These are phyloP conservation scores for Hyla sarda DNA, from an alignment of 2,113 vertebrate species.

Conservation along the genomic window DNA sequence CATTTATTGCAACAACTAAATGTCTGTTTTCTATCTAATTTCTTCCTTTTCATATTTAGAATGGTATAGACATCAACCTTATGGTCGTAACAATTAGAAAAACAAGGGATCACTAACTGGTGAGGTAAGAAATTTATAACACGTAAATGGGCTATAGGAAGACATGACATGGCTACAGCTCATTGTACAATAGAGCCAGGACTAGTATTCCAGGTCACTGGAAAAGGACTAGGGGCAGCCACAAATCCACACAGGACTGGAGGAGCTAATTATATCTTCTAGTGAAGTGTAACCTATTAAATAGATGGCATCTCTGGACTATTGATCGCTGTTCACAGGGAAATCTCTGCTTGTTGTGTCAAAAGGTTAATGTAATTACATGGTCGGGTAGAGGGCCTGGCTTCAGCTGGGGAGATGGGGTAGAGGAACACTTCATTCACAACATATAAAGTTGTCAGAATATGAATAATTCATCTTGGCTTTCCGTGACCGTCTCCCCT, in stretches of 20 bases:
- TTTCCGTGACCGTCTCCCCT: slow-evolving; percentile 77
- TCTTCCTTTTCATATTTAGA: not conserved
- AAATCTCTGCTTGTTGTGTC: slow-evolving; percentile 84
- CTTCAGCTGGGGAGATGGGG: slow-evolving; percentile 80
- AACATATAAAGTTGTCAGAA: slow-evolving; percentile 86
- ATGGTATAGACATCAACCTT: not conserved
- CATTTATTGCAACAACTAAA: no score
- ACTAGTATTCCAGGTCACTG: not conserved
- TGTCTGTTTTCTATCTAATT: no score
- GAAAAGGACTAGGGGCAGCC: slow-evolving; percentile 30
- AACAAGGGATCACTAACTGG: no score
- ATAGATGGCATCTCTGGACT: slow-evolving; percentile 80
- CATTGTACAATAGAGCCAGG: slow-evolving; percentile 4
- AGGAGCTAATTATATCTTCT: slow-evolving; percentile 79
- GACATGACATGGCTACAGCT: not conserved
- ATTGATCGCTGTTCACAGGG: slow-evolving; percentile 81
- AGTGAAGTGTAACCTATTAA: slow-evolving; percentile 79
- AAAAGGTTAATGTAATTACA: slow-evolving; percentile 88
- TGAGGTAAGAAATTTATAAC: not conserved
- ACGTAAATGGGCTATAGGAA: not conserved
- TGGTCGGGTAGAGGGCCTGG: slow-evolving; percentile 80
- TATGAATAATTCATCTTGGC: slow-evolving; percentile 85
- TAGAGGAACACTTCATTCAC: slow-evolving; percentile 83
- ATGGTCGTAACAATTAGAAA: no score
- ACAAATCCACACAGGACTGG: slow-evolving; percentile 38